These are phyloP conservation scores for Sebastes fasciatus DNA, from an alignment of 2,113 vertebrate species.

Conservation along the genomic window DNA sequence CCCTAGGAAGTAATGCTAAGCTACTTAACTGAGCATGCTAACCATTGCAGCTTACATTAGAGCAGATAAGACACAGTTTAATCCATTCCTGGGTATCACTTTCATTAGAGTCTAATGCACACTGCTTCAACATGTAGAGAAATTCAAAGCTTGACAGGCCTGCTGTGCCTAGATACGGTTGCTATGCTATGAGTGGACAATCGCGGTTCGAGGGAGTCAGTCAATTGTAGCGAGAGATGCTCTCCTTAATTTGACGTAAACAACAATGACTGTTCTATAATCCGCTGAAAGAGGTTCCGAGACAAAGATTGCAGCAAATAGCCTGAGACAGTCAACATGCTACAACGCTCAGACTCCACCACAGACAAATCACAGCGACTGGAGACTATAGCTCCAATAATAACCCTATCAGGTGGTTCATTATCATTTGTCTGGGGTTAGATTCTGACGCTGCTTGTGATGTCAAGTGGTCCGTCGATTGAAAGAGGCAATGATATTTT, in stretches of 20 bases:
- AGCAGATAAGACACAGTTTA: background rate
- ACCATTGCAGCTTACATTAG: background rate
- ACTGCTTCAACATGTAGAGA: background rate
- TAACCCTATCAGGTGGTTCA: slow-evolving; percentile 1
- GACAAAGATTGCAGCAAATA: slow-evolving; percentile 39
- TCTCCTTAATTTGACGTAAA: slow-evolving; percentile 28
- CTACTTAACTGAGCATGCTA: background rate
- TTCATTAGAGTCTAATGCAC: background rate
- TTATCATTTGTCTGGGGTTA: slow-evolving; percentile 8
- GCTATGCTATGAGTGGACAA: background rate
- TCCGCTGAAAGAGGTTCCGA: slow-evolving; percentile 14
- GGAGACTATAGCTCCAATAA: slow-evolving; percentile 10
- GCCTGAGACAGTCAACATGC: slow-evolving; percentile 15
- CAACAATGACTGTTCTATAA: slow-evolving; percentile 14
- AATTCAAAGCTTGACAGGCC: background rate
- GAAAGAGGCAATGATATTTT: slow-evolving; percentile 15
- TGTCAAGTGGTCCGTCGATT: background rate
- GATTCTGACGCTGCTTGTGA: slow-evolving; percentile 38
- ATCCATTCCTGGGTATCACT: background rate
- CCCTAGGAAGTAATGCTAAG: background rate
- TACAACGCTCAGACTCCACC: background rate
- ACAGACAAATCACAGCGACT: slow-evolving; percentile 10
- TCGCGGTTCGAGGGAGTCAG: background rate
- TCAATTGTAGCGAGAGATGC: slow-evolving; percentile 18
- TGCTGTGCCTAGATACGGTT: background rate